A percentile compares a stretch with the other conserved stretches of the same genome.
Evolutionary conservation across 1,140 invertebrate genomes (phyloP).

Genomic region (Tetranychus urticae): DNA sequence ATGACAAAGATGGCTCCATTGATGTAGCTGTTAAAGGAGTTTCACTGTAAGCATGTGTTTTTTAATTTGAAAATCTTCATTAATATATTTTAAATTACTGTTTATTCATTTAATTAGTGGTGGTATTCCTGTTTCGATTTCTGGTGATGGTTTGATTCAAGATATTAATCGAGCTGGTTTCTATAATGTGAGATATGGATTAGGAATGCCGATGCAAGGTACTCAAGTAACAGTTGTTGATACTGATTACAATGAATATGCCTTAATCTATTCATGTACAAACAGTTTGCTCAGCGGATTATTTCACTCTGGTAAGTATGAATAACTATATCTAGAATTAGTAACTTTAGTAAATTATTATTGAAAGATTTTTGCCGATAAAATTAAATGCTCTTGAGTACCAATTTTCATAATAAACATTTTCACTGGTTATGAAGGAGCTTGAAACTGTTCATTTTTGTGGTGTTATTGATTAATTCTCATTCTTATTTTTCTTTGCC

Average conservation of each 20-base stretch:
- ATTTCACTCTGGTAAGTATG: constrained; percentile 8
- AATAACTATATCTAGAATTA: background rate
- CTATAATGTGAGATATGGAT: constrained; percentile 10
- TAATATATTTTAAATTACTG: background rate
- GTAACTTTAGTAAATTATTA: background rate
- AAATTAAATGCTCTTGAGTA: background rate
- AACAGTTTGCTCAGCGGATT: constrained; percentile 9
- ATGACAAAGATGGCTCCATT: constrained; percentile 9
- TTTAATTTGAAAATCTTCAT: background rate
- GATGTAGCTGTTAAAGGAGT: constrained; percentile 7
- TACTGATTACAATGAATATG: constrained; percentile 11
- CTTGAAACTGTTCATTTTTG: no score
- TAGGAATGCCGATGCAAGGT: constrained; percentile 11
- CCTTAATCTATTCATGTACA: constrained; percentile 10
- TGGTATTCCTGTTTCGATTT: constrained; percentile 8
- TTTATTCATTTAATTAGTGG: constrained; percentile 1
- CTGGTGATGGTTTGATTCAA: constrained; percentile 11
- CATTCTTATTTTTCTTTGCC: background rate
- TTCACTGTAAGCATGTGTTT: constrained; percentile 5
- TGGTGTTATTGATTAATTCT: background rate
- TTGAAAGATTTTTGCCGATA: no score
- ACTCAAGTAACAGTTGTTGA: constrained; percentile 6
- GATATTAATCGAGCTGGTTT: constrained; percentile 3
- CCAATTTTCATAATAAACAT: background rate
- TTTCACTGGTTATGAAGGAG: no score